phyloP scores from a whole-genome alignment of 2,888 invertebrate species.

The Ennomos quercinarius region DNA sequence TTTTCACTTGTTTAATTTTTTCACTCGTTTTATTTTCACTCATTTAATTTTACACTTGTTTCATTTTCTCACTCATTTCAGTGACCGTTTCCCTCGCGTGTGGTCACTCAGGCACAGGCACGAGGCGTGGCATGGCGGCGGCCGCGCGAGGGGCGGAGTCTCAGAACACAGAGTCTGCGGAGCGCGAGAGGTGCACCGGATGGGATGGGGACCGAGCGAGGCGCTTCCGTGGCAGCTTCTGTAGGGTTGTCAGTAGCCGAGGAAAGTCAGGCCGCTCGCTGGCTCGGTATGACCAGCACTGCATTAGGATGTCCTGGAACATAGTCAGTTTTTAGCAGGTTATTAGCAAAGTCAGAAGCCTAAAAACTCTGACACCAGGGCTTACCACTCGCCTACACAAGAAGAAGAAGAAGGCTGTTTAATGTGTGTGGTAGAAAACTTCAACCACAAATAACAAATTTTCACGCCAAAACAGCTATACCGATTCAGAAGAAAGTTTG shows the following conservation, averaged over 20 bases:
- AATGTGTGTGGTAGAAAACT: no score
- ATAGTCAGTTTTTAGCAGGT: neutral
- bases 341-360: no score
- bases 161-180: constrained; percentile 97
- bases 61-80: neutral
- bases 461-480: no score
- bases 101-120: constrained; percentile 34
- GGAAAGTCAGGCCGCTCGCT: constrained; percentile 96
- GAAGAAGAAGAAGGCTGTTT: no score
- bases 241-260: constrained; percentile 92
- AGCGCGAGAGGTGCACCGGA: constrained; percentile 97
- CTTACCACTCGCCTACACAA: no score
- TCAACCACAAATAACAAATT: no score
- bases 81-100: constrained; percentile 1
- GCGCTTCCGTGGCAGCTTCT: constrained; percentile 97
- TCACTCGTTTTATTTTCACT: neutral
- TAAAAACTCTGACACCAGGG: no score
- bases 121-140: constrained; percentile 14
- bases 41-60: neutral
- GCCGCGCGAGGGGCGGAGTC: constrained; percentile 27
- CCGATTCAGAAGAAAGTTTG: no score
- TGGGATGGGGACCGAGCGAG: constrained; percentile 99
- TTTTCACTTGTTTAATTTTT: neutral
- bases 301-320: constrained; percentile 95
- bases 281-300: constrained; percentile 96